A percentile compares a stretch with the other conserved stretches of the same genome.
Conservation (phyloP, 2,113 vertebrate species). For the Connochaetes taurinus region DNA sequence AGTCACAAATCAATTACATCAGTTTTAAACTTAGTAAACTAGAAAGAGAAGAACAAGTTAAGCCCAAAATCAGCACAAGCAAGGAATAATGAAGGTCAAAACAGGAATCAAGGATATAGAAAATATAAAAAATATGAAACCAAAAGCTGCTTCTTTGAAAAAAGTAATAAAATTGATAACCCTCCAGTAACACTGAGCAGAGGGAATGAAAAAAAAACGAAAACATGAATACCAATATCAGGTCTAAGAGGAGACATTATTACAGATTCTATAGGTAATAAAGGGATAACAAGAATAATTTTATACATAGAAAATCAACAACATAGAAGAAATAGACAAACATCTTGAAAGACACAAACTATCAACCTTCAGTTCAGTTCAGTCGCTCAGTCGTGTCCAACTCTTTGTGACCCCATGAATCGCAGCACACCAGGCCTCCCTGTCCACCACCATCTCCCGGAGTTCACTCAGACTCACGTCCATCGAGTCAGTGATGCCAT, state of each 20-base stretch:
- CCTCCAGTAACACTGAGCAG: background rate
- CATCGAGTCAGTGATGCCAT: too few species aligned
- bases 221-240: background rate
- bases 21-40: background rate
- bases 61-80: background rate
- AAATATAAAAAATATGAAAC: conserved; percentile 19
- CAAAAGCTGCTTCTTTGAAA: background rate
- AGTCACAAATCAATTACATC: background rate
- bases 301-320: background rate
- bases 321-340: background rate
- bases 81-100: conserved; percentile 31
- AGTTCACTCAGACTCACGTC: too few species aligned
- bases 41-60: background rate
- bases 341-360: background rate
- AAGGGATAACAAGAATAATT: background rate
- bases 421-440: too few species aligned
- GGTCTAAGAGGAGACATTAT: background rate
- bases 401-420: too few species aligned
- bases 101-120: background rate
- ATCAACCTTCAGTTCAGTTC: background rate
- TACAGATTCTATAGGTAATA: background rate
- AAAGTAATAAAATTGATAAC: background rate
- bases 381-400: too few species aligned
- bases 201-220: background rate
- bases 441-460: too few species aligned